Conservation (phyloP, 2,888 invertebrate species). For the Campaea margaritaria region DNA sequence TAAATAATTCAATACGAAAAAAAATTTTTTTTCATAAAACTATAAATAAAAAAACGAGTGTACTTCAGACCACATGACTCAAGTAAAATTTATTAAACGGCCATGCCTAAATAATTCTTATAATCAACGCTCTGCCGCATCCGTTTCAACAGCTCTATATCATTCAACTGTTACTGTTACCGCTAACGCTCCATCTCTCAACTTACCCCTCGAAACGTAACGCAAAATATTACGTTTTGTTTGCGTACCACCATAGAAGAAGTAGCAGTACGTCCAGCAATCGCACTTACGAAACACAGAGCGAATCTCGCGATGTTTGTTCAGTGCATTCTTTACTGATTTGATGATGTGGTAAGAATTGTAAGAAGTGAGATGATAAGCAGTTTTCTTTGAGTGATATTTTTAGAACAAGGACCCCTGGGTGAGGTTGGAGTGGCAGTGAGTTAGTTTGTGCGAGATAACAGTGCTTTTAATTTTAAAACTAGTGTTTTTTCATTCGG, state of each 20-base stretch:
- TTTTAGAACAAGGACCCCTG: conserved; percentile 21
- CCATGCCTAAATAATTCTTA: too few species aligned
- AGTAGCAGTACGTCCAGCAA: conserved; percentile 43
- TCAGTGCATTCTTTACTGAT: conserved; percentile 52
- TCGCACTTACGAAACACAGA: conserved; percentile 65
- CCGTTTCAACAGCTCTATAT: background rate
- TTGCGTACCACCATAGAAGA: conserved; percentile 46
- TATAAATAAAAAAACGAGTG: too few species aligned
- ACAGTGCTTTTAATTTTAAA: background rate
- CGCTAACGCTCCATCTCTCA: conserved; percentile 23
- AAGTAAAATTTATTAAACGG: too few species aligned
- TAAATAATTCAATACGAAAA: too few species aligned
- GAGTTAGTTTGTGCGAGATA: background rate
- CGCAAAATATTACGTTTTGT: conserved; percentile 59
- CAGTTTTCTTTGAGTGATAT: conserved; percentile 19
- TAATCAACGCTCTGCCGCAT: too few species aligned
- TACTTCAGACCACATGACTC: too few species aligned
- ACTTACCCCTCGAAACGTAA: conserved; percentile 34
- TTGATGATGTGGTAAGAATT: conserved; percentile 32
- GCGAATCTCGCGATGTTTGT: conserved; percentile 62
- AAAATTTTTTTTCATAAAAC: too few species aligned
- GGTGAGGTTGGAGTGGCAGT: background rate
- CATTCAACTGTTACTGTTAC: background rate
- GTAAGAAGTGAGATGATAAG: conserved; percentile 12
- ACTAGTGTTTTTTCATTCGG: too few species aligned